Evolutionary conservation across 2,888 invertebrate species (phyloP).

Genomic region (Protodeltote pygarga): DNA sequence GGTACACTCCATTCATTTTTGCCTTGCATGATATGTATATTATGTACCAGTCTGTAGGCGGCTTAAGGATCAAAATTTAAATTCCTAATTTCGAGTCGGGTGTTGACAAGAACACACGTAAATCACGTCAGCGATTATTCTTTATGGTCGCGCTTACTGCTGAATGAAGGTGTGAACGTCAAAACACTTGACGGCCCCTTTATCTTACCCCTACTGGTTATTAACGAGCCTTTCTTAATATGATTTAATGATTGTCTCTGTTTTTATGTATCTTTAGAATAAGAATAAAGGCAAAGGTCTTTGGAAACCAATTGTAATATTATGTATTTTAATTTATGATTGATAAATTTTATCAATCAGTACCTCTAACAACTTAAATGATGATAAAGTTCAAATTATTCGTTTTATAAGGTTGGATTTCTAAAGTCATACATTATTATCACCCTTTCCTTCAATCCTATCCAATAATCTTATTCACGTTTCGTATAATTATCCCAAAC

Average conservation of each 20-base stretch:
- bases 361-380: no score
- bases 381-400: no score
- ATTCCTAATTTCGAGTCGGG: slow-evolving; percentile 11
- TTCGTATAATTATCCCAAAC: slow-evolving; percentile 42
- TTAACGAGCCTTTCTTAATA: slow-evolving; percentile 54
- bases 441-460: background rate
- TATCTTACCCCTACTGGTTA: slow-evolving; percentile 57
- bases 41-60: no score
- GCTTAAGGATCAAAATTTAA: background rate
- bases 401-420: no score
- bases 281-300: no score
- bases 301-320: no score
- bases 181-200: slow-evolving; percentile 62
- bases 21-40: no score
- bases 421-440: slow-evolving; percentile 15
- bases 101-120: slow-evolving; percentile 49
- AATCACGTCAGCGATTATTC: slow-evolving; percentile 65
- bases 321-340: no score
- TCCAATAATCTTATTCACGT: slow-evolving; percentile 8
- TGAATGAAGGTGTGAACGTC: slow-evolving; percentile 69
- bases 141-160: slow-evolving; percentile 60
- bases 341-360: no score
- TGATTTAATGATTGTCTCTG: slow-evolving; percentile 60
- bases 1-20: no score
- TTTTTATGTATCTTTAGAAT: slow-evolving; percentile 12